A percentile compares a stretch with the other conserved stretches of the same genome.
Evolutionary conservation across 2,797 vertebrate genomes (phyloP).

Genomic region (Microchirus variegatus): DNA sequence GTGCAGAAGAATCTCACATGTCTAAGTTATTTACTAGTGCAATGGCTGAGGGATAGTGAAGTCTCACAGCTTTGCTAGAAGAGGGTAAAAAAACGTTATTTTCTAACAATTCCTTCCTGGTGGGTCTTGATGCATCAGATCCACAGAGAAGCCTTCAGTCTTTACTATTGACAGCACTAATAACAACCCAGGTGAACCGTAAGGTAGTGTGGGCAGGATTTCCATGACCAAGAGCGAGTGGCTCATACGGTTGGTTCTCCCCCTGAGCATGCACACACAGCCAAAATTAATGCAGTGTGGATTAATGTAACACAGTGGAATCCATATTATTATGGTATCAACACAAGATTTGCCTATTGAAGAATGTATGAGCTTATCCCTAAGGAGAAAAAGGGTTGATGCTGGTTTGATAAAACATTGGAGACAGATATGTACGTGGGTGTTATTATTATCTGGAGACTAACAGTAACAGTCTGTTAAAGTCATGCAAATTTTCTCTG

Average conservation of each 20-base stretch:
- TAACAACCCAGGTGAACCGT: constrained; percentile 20
- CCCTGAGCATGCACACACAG: not conserved
- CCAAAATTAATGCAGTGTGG: constrained; percentile 3
- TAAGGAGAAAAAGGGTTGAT: constrained; percentile 31
- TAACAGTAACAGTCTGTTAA: constrained; percentile 32
- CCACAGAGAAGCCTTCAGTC: constrained; percentile 19
- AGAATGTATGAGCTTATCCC: constrained; percentile 16
- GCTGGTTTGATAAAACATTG: constrained; percentile 20
- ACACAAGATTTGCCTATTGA: constrained; percentile 23
- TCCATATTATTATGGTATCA: constrained; percentile 31
- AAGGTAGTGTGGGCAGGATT: constrained; percentile 14
- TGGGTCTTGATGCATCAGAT: not conserved
- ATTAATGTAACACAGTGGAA: constrained; percentile 3
- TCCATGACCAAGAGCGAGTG: not conserved
- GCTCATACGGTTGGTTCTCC: not conserved
- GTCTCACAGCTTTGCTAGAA: constrained; percentile 12
- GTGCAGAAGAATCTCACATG: not conserved
- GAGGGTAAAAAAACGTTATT: constrained; percentile 16
- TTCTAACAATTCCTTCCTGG: constrained; percentile 15
- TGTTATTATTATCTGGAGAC: constrained; percentile 38
- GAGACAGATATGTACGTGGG: constrained; percentile 23
- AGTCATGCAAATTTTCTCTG: constrained; percentile 49
- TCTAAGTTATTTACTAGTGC: constrained; percentile 16
- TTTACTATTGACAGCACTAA: constrained; percentile 28
- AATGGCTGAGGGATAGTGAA: constrained; percentile 11